phyloP scores from a whole-genome alignment of 2,113 vertebrate species.

The Ariopsis seemanni region DNA sequence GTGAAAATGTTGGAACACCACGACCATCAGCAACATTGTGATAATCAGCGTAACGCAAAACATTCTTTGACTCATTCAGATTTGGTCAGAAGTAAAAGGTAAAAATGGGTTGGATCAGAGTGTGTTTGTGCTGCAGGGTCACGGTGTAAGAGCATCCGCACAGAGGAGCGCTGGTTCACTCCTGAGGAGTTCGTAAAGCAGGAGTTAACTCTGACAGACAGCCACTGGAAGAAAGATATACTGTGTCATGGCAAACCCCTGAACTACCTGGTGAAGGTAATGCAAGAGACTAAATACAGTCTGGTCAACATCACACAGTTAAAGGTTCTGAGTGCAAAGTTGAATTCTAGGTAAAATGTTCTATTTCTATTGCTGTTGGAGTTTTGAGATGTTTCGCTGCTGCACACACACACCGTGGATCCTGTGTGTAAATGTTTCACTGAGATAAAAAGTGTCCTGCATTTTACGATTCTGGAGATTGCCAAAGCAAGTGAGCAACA shows the following conservation, averaged over 20 bases:
- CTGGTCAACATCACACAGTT: not conserved
- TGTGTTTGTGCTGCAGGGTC: not conserved
- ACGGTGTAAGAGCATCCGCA: constrained; percentile 67
- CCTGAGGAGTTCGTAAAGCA: constrained; percentile 60
- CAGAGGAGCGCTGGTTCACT: constrained; percentile 66
- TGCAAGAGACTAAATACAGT: not conserved
- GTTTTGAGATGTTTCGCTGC: too few species aligned
- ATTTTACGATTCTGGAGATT: too few species aligned
- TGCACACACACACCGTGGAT: too few species aligned
- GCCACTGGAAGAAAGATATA: constrained; percentile 66
- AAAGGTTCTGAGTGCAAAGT: too few species aligned
- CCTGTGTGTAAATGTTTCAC: too few species aligned
- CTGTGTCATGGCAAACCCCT: constrained; percentile 60
- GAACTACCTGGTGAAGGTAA: constrained; percentile 59
- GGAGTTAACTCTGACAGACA: not conserved
- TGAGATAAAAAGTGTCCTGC: too few species aligned
- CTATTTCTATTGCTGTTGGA: too few species aligned
- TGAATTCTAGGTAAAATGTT: too few species aligned
- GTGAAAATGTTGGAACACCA: not conserved
- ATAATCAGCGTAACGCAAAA: not conserved
- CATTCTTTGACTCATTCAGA: not conserved
- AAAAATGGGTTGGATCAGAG: not conserved
- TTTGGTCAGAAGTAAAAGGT: not conserved
- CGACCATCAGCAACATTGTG: not conserved
- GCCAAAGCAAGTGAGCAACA: too few species aligned